Base-by-base conservation (phyloP, 30 jellyfish, hydroid and myxozoan genomes). In the Cassiopea xamachana region DNA sequence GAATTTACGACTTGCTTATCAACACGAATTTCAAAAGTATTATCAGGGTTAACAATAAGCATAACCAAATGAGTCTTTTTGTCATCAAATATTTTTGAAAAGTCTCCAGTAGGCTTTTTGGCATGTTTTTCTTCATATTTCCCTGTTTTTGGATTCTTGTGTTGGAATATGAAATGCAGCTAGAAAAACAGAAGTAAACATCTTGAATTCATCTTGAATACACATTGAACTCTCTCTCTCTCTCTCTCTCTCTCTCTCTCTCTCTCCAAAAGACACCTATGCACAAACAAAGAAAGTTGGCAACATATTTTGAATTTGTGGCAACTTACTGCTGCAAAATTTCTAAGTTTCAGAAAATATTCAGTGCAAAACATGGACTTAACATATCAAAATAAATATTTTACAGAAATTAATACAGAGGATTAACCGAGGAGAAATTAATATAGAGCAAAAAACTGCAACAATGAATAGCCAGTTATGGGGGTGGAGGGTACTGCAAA, bases 81-180 rank as follows among this genome's bases (percentile, higher is more conserved):
- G 84, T 96, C 99, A 83, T 92, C 98, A 84, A 96, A 96, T 18
- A 96, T 77, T 67, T 92, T 85, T 9, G 98, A 49, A 74, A 92
- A 92, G 5, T 96, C 98, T 2, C 97, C 98, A 13, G 94, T 89
- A 69, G 97, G 97, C 80, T 96, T 92, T 77, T 89, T 92, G 7
- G 98, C 98, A 88, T 96, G 99, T 79, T 96, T 96, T 62, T 96
- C 99, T 73, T 96, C 99, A 74, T 46, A 87, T 67, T 88, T 82
- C 49, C 97, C 98, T 46, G 97, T 92, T 39, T 75, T 92, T 18
- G 99, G 99, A 67, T 96, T 90, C 73, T 92, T 87, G 83, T 96
- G 99, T 89, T 89, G 98, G 90, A 96, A 96, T 79, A 96, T 96
- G 90, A 96, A 96, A 73, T 96, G 99, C 73, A 96, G 83, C 99